Evolutionary conservation across 2,888 invertebrate species (phyloP).

Genomic region (Mimumesa dahlbomi): DNA sequence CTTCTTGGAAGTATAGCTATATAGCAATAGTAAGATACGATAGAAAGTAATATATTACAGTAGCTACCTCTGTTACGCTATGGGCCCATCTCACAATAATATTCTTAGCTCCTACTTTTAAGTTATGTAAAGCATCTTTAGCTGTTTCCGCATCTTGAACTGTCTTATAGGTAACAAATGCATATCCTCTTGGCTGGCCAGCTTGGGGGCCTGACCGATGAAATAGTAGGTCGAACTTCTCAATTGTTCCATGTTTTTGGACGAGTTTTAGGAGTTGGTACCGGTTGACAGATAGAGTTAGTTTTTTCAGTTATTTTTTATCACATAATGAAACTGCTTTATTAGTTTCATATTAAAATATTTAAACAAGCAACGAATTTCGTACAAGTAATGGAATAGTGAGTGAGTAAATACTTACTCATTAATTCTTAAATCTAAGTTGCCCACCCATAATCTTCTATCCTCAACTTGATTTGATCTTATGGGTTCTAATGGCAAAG

Average conservation of each 20-base stretch:
- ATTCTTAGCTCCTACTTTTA: conserved; percentile 87
- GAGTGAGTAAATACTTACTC: conserved; percentile 93
- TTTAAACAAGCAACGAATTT: no score
- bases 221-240: conserved; percentile 97
- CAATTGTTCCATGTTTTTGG: conserved; percentile 95
- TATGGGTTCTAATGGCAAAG: conserved; percentile 83
- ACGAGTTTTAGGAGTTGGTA: conserved; percentile 97
- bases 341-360: no score
- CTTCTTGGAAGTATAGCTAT: background rate
- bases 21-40: no score
- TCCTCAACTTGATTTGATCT: conserved; percentile 83
- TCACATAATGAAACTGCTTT: conserved; percentile 1
- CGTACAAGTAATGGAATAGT: no score
- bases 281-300: conserved; percentile 85
- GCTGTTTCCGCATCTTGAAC: conserved; percentile 87
- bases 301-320: conserved; percentile 58
- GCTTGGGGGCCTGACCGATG: conserved; percentile 94
- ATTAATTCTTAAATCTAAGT: conserved; percentile 93
- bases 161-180: conserved; percentile 92
- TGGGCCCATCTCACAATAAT: conserved; percentile 92
- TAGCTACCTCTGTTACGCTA: conserved; percentile 84
- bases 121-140: conserved; percentile 88
- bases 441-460: conserved; percentile 94
- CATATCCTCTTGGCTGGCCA: conserved; percentile 95
- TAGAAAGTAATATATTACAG: background rate